Conservation (phyloP, 1,140 invertebrate genomes). For the Oppia nitens region DNA sequence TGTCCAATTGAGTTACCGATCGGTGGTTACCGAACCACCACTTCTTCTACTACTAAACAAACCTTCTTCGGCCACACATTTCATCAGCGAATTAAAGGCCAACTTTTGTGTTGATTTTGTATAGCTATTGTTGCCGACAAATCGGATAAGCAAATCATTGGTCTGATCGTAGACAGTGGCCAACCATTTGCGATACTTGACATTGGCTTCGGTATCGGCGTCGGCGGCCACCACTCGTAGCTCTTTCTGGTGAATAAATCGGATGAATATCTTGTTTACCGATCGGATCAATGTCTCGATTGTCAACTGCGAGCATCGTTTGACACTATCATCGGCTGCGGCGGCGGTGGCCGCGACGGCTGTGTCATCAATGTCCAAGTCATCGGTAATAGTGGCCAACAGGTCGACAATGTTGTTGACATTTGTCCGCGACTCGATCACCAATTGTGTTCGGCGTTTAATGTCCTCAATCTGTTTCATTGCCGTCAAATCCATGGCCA, state of each 20-base stretch:
- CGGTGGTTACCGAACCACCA: no score
- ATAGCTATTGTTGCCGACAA: neutral
- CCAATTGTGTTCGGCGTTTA: neutral
- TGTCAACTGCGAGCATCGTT: neutral
- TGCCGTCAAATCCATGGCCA: neutral
- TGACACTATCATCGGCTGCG: neutral
- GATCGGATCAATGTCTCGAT: neutral
- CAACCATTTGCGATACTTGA: neutral
- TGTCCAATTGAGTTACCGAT: no score
- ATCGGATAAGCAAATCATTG: neutral
- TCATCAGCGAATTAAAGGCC: neutral
- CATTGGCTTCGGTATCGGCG: neutral
- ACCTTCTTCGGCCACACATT: conserved; percentile 13
- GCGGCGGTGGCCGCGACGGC: neutral
- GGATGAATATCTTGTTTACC: neutral
- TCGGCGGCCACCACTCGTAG: neutral
- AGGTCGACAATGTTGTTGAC: neutral
- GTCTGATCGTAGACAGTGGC: neutral
- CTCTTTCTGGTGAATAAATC: neutral
- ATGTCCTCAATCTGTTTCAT: neutral
- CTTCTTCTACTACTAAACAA: no score
- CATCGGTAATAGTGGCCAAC: neutral
- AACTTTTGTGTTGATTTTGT: neutral
- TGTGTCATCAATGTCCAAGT: neutral
- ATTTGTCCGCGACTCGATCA: neutral